Percentiles rank a stretch among this genome's conserved stretches.
Evolutionary conservation across 2,113 vertebrate genomes (phyloP).

Genomic region (Hassar affinis): DNA sequence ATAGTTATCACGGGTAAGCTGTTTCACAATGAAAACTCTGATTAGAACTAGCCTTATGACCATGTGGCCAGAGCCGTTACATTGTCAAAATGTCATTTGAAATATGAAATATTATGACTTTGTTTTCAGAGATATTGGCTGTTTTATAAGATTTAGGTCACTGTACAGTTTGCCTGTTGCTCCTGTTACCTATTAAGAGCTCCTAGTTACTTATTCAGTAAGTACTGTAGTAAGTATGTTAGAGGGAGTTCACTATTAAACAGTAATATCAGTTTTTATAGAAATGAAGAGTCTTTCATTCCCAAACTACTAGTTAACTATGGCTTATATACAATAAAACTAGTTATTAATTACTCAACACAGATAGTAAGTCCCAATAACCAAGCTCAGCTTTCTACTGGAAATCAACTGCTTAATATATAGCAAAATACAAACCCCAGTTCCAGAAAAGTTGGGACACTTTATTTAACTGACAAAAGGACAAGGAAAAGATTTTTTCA

Average conservation of each 20-base stretch:
- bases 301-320: background rate
- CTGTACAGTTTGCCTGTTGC: background rate
- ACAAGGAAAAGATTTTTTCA: too few species aligned
- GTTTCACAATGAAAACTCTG: background rate
- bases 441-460: too few species aligned
- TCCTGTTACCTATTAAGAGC: background rate
- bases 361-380: background rate
- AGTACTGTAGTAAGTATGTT: background rate
- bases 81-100: background rate
- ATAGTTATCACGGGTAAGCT: background rate
- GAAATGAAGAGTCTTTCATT: too few species aligned
- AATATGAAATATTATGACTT: background rate
- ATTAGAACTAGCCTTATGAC: background rate
- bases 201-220: background rate
- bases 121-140: background rate
- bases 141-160: background rate
- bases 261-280: too few species aligned
- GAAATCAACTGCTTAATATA: background rate
- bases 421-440: too few species aligned
- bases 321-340: background rate
- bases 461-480: too few species aligned
- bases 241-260: background rate
- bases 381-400: background rate
- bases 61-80: background rate
- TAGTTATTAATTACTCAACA: background rate